Base-by-base conservation (phyloP, 2,888 invertebrate species). In the Ametastegia equiseti region DNA sequence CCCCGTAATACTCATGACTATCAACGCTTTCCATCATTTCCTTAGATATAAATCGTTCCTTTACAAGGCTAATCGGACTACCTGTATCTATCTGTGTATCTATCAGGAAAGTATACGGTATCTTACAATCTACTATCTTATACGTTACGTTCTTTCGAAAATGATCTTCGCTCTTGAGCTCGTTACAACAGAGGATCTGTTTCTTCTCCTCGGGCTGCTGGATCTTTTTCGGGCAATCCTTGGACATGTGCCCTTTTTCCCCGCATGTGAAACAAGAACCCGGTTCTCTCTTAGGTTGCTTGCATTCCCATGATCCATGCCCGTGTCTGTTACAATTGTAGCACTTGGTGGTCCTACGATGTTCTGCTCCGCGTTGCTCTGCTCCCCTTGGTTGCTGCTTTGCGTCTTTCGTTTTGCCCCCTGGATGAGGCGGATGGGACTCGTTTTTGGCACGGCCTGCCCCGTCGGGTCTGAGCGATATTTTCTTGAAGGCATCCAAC, bases 401-500 rank as follows among this genome's bases (percentile, higher is more conserved):
- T 57, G 7, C 6, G 5, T 57, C 57, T 11, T 57, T 23, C 2
- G 57, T 6, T 27, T 57, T 57, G n/a, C 47, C 47, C n/a, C n/a
- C 47, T 0, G 15, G n/a, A 4, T 15, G 47, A 11, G 27, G 5
- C 57, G 27, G 27, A 2, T 57, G 23, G 11, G 47, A 15, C 19
- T 27, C 57, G 11, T 57, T 23, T 27, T n/a, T 23, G n/a, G 57
- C 7, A 0, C 57, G 23, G 19, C 23, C 5, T 1, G 2, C 11
- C 36, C 3, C 9, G 7, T 7, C 15, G 19, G 1, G 23, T 2
- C 0, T 50, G 2, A 23, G 30, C 2, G 15, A 13, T 2, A 82
- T 13, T 4, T 73, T 80, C 9, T 80, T 73, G 33, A 80, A 80
- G 0, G 39, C 65, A 3, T 63, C 42, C 2, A 82, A 23, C 1